Evolutionary conservation across 2,888 invertebrate genomes (phyloP).

Genomic region (Andrena fulva): DNA sequence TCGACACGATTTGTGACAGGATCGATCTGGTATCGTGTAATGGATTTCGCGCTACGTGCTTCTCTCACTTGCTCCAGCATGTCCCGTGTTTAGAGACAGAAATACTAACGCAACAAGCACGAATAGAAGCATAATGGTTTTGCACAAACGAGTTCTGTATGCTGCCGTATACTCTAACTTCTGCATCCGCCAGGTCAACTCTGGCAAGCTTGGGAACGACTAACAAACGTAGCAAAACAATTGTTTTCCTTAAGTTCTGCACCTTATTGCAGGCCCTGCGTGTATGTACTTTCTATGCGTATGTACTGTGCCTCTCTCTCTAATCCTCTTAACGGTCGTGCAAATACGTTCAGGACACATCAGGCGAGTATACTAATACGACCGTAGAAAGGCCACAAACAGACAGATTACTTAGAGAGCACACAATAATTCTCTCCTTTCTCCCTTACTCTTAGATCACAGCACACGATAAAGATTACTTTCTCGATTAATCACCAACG

Average conservation of each 20-base stretch:
- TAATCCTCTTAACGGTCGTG: conserved; percentile 36
- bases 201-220: conserved; percentile 53
- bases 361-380: conserved; percentile 59
- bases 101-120: conserved; percentile 44
- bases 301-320: conserved; percentile 7
- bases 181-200: conserved; percentile 50
- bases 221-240: conserved; percentile 22
- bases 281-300: conserved; percentile 17
- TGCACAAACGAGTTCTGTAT: conserved; percentile 29
- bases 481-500: conserved; percentile 11
- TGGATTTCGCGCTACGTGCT: conserved; percentile 33
- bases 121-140: conserved; percentile 44
- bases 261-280: conserved; percentile 46
- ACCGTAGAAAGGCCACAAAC: conserved; percentile 28
- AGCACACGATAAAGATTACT: conserved; percentile 21
- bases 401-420: conserved; percentile 42
- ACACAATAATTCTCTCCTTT: conserved; percentile 20
- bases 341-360: conserved; percentile 43
- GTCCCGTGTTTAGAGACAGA: conserved; percentile 32
- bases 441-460: conserved; percentile 23
- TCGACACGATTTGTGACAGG: neutral
- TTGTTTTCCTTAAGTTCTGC: conserved; percentile 51
- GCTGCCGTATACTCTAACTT: neutral
- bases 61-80: conserved; percentile 46
- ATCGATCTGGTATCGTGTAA: conserved; percentile 27